Base-by-base conservation (phyloP, 2,888 invertebrate genomes). In the Boloria euphrosyne region DNA sequence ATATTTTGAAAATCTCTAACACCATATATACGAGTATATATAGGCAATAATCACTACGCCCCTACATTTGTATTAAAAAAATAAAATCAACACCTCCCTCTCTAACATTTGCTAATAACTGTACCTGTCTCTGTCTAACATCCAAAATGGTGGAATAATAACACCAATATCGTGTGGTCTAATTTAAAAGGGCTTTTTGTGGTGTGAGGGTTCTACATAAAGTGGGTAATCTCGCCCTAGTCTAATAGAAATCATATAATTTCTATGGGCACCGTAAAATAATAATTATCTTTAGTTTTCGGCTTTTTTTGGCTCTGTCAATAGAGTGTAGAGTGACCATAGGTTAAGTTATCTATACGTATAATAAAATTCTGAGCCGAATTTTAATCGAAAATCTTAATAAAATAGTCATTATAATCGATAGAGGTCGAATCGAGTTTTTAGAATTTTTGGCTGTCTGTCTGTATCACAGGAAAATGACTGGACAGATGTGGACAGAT, bases 261-360 rank as follows among this genome's bases (percentile, higher is more conserved):
- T 88, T 85, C 86, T 84, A 80, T 75, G 76, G 77, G 76, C 72
- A 72, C 78, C 78, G 86, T 88, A 85, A 89, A 89, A 87, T 87
- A 86, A 87, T 90, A 85, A 89, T 89, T 88, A 89, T 83, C 83
- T 83, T 64, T 78, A 76, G 80, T 72, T 70, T 69, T 66, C 75
- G 79, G 79, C 78, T 79, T 80, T 81, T 83, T 81, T 78, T 80
- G 78, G 76, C 80, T 78, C 68, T 74, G 71, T 73, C 73, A 78
- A 79, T 80, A 76, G 73, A 68, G 70, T 69, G 69, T 82, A 79
- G 80, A 80, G 81, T 80, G 78, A 38, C 77, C 68, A 75, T 71
- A 44, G 7, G 69, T 61, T 38, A 4, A n/a, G 13, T 27, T 6
- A 14, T 52, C 1, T 22, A 22, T 22, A 22, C 22, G 3, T 22